phyloP scores from a whole-genome alignment of 1,140 invertebrate genomes.

The Macrobrachium nipponense region DNA sequence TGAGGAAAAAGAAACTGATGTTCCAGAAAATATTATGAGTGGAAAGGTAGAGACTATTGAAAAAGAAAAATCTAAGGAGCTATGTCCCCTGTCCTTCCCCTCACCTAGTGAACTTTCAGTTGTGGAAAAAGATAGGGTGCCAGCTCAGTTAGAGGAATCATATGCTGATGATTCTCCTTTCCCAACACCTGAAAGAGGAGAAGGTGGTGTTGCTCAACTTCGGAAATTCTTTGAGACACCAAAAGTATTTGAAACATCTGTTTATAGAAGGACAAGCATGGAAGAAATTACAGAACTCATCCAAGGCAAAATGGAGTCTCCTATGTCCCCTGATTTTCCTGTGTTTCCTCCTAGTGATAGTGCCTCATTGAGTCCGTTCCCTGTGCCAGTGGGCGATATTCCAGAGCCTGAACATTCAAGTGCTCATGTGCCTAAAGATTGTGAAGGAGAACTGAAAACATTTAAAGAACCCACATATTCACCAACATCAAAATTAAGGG shows the following conservation, averaged over 20 bases:
- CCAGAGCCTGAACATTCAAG: background rate
- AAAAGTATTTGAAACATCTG: background rate
- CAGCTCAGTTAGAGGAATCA: background rate
- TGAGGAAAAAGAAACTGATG: conserved; percentile 5
- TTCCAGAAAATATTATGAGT: conserved; percentile 8
- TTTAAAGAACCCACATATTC: conserved; percentile 12
- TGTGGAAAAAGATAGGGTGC: background rate
- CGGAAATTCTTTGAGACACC: background rate
- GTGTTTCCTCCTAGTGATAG: background rate
- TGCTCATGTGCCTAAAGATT: conserved; percentile 7
- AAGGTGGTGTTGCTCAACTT: conserved; percentile 5
- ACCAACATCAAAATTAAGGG: conserved; percentile 5
- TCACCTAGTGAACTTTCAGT: background rate
- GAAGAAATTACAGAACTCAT: background rate
- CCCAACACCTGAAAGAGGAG: background rate
- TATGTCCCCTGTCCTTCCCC: background rate
- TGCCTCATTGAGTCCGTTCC: background rate
- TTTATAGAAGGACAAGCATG: background rate
- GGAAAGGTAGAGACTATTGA: background rate
- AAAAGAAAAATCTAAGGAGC: background rate
- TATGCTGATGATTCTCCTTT: background rate
- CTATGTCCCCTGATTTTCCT: background rate
- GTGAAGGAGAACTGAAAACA: background rate
- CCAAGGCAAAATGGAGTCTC: too few species aligned
- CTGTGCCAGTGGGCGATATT: conserved; percentile 22